Base-by-base conservation (phyloP, 1,140 invertebrate species). In the Schmidtea mediterranea region DNA sequence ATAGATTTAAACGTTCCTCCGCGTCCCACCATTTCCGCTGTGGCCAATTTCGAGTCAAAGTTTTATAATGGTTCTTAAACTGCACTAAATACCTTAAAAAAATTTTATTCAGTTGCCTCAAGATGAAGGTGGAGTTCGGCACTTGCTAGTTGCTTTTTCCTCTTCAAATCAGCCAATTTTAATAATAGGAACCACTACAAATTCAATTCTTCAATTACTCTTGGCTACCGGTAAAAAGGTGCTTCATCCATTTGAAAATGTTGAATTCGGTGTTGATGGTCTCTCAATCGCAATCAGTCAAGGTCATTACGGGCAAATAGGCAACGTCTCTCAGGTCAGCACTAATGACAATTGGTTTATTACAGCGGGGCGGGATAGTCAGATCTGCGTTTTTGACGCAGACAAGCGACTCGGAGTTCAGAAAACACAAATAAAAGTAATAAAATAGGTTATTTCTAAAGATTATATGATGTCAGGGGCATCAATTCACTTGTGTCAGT, bases 261-360 rank as follows among this genome's bases (percentile, higher is more conserved):
- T 41, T 12, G 40, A 19, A 10, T 41, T 41, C 12, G 18, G 40
- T 12, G 12, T 19, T 23, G 40, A 32, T 10, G 26, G 26, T 6
- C 10, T 32, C 3, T 32, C 26, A 6, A 32, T 41, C 10, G 18
- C 40, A 41, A 41, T 41, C 3, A 41, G 18, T 12, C 40, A 41
- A 23, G 40, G 40, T 41, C 40, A 41, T 23, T 41, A 41, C 40
- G 40, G 22, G 18, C 40, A 41, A 41, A 19, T 41, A 5, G 18
- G 12, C 18, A 41, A 23, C 40, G 18, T 41, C 3, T 19, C 18
- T 12, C 40, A 19, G 12, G 40, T 41, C 3, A 19, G 18, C 12
- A 23, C 18, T 6, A 19, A 41, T 12, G 12, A 41, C 3, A 19
- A 19, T 41, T 41, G 18, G 40, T 41, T 41, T 12, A 41, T 41